Percentiles rank a stretch among this genome's conserved stretches.
phyloP scores from a whole-genome alignment of 2,113 vertebrate species.

The Nycticorax nycticorax region DNA sequence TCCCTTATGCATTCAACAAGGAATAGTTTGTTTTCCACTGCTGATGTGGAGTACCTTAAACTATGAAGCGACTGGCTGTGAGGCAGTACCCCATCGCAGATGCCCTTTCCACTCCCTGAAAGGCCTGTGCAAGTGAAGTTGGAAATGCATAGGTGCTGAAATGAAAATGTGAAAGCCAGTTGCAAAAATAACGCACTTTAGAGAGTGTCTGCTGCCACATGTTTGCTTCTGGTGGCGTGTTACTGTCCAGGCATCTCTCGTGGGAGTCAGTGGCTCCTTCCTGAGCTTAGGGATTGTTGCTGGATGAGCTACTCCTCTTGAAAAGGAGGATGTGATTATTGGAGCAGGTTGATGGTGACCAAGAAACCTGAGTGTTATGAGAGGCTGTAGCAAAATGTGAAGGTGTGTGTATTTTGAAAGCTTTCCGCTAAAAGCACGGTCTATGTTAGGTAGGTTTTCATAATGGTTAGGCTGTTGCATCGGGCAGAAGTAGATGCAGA shows the following conservation, averaged over 20 bases:
- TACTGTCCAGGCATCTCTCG: background rate
- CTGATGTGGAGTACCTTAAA: background rate
- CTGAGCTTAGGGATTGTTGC: background rate
- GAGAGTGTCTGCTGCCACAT: accelerated
- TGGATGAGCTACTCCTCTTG: background rate
- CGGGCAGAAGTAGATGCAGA: background rate
- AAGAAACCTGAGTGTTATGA: background rate
- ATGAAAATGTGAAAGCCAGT: background rate
- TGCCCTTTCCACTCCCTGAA: background rate
- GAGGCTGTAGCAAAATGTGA: background rate
- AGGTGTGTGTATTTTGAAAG: background rate
- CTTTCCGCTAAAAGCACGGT: background rate
- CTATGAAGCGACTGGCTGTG: background rate
- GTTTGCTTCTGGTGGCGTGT: background rate
- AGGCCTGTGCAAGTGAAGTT: background rate
- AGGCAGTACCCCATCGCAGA: background rate
- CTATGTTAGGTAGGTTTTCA: background rate
- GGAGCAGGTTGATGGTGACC: background rate
- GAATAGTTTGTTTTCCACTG: background rate
- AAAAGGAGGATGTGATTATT: background rate
- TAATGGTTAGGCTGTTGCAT: background rate
- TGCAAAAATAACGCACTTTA: background rate
- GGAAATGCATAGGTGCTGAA: background rate
- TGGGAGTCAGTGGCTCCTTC: background rate
- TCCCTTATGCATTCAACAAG: background rate